Base-by-base conservation (phyloP, 2,797 vertebrate genomes). In the Taeniopygia guttata region DNA sequence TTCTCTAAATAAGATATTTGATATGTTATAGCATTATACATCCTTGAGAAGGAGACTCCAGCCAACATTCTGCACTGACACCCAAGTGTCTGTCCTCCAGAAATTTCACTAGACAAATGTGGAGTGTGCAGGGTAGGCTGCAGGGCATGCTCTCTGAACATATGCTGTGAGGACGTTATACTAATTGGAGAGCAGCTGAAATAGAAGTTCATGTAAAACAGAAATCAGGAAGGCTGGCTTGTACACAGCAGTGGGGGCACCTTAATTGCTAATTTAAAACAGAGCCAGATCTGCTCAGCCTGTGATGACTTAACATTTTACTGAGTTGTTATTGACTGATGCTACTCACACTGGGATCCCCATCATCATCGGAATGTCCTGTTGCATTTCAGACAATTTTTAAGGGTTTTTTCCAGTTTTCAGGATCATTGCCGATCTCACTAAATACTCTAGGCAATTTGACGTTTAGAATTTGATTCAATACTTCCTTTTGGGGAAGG, bases 301-400 rank as follows among this genome's bases (percentile, higher is more conserved):
- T 56, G 56, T 52, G 64, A 40, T 77, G 38, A 63, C 6, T 40
- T 67, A 51, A 68, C 10, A 23, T 64, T 59, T 52, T 29, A 58
- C 27, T 29, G n/a, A 43, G 4, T 52, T 80, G 21, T 43, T 79
- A 30, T 13, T 58, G 55, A 83, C 30, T 40, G 29, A 16, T 64
- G 14, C 13, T 75, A 4, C 30, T 66, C 12, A 5, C 3, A 5
- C 1, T n/a, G 54, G 19, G 1, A 23, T 56, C 9, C 23, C 6
- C 14, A 7, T 25, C 20, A 32, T 13, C 45, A 64, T 6, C 7
- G 11, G 14, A 68, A 26, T 16, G 13, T 56, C 32, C 4, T 68
- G 4, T 27, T 60, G 23, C 8, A 34, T 80, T 88, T 81, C 29
- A 84, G 10, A 19, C 1, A 2, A 9, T 10, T 38, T 69, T 51